Conservation (phyloP, 2,113 vertebrate species). For the Marmota flaviventris region DNA sequence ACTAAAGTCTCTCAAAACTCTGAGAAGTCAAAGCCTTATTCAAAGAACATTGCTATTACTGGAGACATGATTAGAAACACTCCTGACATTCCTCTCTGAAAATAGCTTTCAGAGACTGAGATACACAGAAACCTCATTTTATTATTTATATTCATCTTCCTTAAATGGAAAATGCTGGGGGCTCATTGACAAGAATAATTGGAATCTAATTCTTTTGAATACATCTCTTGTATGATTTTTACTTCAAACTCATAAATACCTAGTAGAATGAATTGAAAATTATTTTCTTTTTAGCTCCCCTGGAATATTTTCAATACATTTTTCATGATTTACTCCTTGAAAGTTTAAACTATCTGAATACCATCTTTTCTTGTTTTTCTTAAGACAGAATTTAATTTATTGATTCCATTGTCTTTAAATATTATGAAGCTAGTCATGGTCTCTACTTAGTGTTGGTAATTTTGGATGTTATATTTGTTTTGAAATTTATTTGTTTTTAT, state of each 20-base stretch:
- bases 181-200: neutral
- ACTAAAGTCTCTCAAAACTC: neutral
- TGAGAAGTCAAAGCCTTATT: neutral
- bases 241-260: neutral
- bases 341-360: neutral
- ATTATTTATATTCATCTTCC: neutral
- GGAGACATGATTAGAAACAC: neutral
- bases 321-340: neutral
- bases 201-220: neutral
- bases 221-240: neutral
- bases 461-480: neutral
- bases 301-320: neutral
- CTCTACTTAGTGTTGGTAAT: neutral
- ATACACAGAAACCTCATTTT: neutral
- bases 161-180: neutral
- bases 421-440: neutral
- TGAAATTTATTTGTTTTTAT: neutral
- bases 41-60: neutral
- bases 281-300: neutral
- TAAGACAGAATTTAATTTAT: neutral
- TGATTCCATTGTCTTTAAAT: neutral
- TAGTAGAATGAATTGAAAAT: neutral
- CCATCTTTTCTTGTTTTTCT: neutral
- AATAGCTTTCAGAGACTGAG: neutral
- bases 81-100: neutral